phyloP scores from a whole-genome alignment of 2,888 invertebrate genomes.

The Halocaridina rubra region DNA sequence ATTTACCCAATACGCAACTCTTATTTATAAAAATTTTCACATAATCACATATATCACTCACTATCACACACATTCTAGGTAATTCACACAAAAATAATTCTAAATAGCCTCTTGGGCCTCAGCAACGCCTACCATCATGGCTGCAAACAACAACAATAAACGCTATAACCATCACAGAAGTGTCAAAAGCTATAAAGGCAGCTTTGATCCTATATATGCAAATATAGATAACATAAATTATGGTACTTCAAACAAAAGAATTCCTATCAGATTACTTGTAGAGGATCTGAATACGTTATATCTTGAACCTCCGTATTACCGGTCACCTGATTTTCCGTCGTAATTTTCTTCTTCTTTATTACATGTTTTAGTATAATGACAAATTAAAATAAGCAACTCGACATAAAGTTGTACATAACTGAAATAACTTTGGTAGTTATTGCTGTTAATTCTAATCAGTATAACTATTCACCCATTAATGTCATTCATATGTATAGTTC shows the following conservation, averaged over 20 bases:
- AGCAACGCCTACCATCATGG: conserved; percentile 63
- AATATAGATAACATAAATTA: no score
- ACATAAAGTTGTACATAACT: no score
- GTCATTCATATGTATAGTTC: no score
- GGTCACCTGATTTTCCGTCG: background rate
- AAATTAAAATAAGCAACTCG: no score
- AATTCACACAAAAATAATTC: background rate
- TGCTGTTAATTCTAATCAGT: no score
- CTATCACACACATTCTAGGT: background rate
- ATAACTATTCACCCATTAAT: no score
- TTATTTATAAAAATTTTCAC: no score
- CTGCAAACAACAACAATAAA: conserved; percentile 44
- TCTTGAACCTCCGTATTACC: background rate
- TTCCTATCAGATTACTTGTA: no score
- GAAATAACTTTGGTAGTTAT: no score
- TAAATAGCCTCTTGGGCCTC: background rate
- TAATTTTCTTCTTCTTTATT: background rate
- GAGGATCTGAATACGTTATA: background rate
- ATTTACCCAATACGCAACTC: no score
- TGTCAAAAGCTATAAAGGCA: background rate
- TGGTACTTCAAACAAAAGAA: no score
- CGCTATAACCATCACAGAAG: background rate
- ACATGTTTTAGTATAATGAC: background rate
- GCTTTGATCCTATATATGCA: background rate
- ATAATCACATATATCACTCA: no score